These are phyloP conservation scores for Coluber constrictor DNA, from an alignment of 2,797 vertebrate genomes.

Conservation along the genomic window DNA sequence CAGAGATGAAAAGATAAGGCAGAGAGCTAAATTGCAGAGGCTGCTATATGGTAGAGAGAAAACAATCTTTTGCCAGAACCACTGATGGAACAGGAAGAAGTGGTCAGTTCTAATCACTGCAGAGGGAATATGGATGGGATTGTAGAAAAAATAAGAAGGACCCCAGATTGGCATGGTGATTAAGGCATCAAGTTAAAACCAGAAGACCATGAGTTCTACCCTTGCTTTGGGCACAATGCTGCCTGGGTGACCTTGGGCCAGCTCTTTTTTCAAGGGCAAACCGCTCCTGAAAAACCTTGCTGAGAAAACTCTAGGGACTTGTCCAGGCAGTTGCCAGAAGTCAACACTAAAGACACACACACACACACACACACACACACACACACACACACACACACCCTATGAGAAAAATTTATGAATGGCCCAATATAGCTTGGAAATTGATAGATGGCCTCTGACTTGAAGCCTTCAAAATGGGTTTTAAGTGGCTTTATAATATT, in stretches of 20 bases:
- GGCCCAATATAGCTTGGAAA: background rate
- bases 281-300: background rate
- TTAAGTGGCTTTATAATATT: no score
- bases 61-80: background rate
- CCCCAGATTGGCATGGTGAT: background rate
- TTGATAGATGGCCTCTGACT: background rate
- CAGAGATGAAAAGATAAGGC: slow-evolving; percentile 17
- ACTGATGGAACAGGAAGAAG: background rate
- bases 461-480: background rate
- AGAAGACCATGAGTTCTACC: background rate
- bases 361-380: no score
- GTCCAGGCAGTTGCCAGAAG: background rate
- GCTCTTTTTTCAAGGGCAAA: background rate
- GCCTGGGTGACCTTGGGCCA: background rate
- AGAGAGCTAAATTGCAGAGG: background rate
- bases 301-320: background rate
- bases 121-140: background rate
- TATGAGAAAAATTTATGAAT: background rate
- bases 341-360: background rate
- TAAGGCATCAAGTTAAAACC: background rate
- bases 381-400: background rate
- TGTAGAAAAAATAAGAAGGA: background rate
- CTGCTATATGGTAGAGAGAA: background rate
- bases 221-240: background rate
- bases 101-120: background rate